Percentiles rank a stretch among this genome's conserved stretches.
Evolutionary conservation across 2,113 vertebrate genomes (phyloP).

Genomic region (Cinclus mexicanus): DNA sequence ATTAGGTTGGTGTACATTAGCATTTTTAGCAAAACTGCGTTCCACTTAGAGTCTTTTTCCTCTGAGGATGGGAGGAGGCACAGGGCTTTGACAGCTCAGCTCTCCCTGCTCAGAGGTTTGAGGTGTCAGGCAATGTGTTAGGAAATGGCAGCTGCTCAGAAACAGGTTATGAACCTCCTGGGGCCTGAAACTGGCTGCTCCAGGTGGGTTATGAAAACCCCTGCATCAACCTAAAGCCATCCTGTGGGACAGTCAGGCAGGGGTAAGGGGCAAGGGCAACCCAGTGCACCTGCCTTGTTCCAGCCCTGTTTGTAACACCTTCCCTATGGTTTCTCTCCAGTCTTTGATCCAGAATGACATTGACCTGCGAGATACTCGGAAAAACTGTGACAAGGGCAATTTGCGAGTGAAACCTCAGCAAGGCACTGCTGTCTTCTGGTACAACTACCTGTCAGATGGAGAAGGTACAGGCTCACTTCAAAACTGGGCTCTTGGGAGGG

Average conservation of each 20-base stretch:
- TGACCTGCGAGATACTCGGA: slow-evolving; percentile 91
- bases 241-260: not conserved
- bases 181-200: not conserved
- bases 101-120: not conserved
- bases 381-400: slow-evolving; percentile 90
- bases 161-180: not conserved
- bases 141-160: not conserved
- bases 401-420: slow-evolving; percentile 86
- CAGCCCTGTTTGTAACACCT: not conserved
- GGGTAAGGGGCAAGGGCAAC: not conserved
- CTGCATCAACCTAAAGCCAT: not conserved
- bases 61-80: not conserved
- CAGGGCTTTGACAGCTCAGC: not conserved
- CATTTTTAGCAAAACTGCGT: not conserved
- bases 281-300: rapidly evolving
- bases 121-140: not conserved
- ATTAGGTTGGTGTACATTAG: not conserved
- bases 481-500: not conserved
- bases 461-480: slow-evolving; percentile 76
- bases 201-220: not conserved
- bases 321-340: slow-evolving; percentile 65
- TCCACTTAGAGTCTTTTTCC: not conserved
- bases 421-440: slow-evolving; percentile 94
- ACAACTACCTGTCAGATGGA: slow-evolving; percentile 96
- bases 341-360: slow-evolving; percentile 90